phyloP scores from a whole-genome alignment of 2,888 invertebrate species.

The Byasa hedistus region DNA sequence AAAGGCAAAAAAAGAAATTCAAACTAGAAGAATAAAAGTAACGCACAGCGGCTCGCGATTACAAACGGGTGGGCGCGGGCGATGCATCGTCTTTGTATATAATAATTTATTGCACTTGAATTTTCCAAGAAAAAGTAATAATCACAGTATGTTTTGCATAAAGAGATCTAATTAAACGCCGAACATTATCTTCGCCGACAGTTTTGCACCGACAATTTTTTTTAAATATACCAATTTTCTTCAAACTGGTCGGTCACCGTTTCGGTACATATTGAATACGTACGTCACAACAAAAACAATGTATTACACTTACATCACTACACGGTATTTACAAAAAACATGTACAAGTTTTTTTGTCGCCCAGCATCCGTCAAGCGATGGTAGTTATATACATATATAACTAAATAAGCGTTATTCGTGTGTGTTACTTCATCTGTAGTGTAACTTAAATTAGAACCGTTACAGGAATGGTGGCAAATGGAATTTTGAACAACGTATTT shows the following conservation, averaged over 20 bases:
- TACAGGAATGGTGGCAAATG: conserved; percentile 43
- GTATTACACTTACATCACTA: conserved; percentile 27
- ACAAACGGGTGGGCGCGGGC: not conserved
- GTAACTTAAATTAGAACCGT: conserved; percentile 43
- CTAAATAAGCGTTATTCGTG: not conserved
- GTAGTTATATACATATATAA: not conserved
- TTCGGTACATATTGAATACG: not conserved
- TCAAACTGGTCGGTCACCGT: not conserved
- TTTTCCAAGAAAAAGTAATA: conserved; percentile 43
- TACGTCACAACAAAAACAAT: conserved; percentile 5
- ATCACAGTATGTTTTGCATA: conserved; percentile 66
- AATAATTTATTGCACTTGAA: conserved; percentile 62
- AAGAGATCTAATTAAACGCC: conserved; percentile 50
- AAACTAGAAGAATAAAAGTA: too few relatives aligned
- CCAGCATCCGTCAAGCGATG: not conserved
- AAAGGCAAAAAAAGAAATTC: too few relatives aligned
- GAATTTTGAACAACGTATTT: conserved; percentile 72
- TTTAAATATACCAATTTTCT: too few relatives aligned
- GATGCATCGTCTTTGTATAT: not conserved
- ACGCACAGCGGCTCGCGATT: not conserved
- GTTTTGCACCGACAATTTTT: not conserved
- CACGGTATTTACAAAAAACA: conserved; percentile 22
- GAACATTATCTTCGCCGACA: not conserved
- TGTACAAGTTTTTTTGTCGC: conserved; percentile 1
- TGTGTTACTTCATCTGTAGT: conserved; percentile 47